phyloP scores from a whole-genome alignment of 2,888 invertebrate genomes.

The Rosalia funebris region DNA sequence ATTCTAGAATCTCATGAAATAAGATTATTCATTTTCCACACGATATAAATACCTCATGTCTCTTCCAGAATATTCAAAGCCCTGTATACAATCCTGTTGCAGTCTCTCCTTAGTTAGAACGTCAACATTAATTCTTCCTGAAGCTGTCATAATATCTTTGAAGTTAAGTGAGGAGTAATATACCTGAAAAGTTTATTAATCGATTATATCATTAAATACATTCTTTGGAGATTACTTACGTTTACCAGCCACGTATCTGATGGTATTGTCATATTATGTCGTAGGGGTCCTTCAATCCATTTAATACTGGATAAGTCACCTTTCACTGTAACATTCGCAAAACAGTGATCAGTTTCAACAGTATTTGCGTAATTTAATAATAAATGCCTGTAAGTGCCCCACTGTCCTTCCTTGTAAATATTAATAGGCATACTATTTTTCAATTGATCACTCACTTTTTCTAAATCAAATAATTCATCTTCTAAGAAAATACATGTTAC shows the following conservation, averaged over 20 bases:
- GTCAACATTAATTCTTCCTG: not conserved
- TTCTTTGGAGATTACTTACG: conserved; percentile 22
- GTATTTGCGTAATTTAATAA: conserved; percentile 68
- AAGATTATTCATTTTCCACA: too few species aligned
- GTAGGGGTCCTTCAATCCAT: conserved; percentile 80
- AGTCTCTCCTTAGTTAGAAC: not conserved
- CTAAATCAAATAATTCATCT: conserved; percentile 71
- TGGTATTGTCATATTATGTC: conserved; percentile 32
- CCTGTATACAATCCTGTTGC: not conserved
- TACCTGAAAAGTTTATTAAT: not conserved
- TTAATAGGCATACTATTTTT: conserved; percentile 83
- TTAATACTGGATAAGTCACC: conserved; percentile 88
- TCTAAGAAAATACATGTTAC: conserved; percentile 68
- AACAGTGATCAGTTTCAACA: conserved; percentile 73
- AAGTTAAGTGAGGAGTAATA: not conserved
- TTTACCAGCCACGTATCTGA: conserved; percentile 37
- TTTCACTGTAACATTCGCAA: conserved; percentile 77
- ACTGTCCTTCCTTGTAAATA: conserved; percentile 71
- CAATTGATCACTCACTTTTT: conserved; percentile 67
- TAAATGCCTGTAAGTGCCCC: conserved; percentile 84
- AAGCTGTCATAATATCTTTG: not conserved
- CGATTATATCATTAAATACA: not conserved
- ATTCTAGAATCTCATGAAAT: too few species aligned
- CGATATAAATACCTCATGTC: not conserved
- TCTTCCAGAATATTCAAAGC: not conserved